Base-by-base conservation (phyloP, 1,140 invertebrate species). In the Myzus persicae region DNA sequence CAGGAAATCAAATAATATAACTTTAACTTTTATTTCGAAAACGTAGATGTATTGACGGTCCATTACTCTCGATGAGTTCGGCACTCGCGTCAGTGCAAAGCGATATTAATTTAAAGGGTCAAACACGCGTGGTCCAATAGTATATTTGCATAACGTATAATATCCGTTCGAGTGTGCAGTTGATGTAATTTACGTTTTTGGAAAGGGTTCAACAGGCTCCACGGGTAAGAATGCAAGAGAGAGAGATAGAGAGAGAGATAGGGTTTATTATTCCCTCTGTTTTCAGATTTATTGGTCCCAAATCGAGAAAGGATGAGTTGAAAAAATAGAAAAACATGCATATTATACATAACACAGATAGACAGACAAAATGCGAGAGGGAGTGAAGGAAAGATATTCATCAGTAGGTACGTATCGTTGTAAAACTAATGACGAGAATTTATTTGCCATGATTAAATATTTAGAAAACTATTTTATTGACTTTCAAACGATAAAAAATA, bases 31-130 rank as follows among this genome's bases (percentile, higher is more conserved):
- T 11, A 20, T 54, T 40, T 89, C 26, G 0, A 24, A 51, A 51
- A 51, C 46, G 18, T 26, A 8, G 36, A 51, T 54, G 26, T 51
- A 89, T 88, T 7, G 46, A 51, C 44, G 44, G 22, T 26, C 18
- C 46, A 89, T 89, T 89, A 89, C 88, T 54, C 22, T 40, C 48
- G 1, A 11, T 26, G 1, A 2, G 87, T 26, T 6, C 8, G 22
- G 7, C 11, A 14, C 82, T 4, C 24, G 3, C 9, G 22, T 8
- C 42, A 22, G 48, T 89, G 36, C 22, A 40, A 40, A 51, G 24
- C 36, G 48, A 54, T 89, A 89, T 89, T 54, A 36, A 54, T 89
- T 89, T 89, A 51, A 89, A 89, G 48, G 46, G 88, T 51, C 88
- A 54, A 89, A 89, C 22, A 54, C 9, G 46, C 46, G 46, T 54